phyloP scores from a whole-genome alignment of 1,140 invertebrate genomes.

The Teleopsis dalmanni region DNA sequence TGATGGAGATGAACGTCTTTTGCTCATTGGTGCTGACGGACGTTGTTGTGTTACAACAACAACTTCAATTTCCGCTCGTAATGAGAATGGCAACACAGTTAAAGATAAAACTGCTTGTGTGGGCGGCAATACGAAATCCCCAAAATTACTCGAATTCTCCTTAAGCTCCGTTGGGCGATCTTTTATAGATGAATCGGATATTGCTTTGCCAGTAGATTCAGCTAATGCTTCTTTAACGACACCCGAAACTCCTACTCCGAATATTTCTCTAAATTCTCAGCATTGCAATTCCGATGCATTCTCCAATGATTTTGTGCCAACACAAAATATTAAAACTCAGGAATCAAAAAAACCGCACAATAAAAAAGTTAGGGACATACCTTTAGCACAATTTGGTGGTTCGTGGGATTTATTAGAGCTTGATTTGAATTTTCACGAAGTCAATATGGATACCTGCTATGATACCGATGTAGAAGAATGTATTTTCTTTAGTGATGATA shows the following conservation, averaged over 20 bases:
- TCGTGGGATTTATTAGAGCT: conserved; percentile 42
- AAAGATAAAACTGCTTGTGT: background rate
- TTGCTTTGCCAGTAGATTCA: conserved; percentile 2
- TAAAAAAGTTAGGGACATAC: conserved; percentile 17
- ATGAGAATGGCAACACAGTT: background rate
- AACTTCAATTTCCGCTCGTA: background rate
- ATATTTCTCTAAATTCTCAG: conserved; percentile 50
- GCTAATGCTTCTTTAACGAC: conserved; percentile 45
- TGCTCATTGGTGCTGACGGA: conserved; percentile 6
- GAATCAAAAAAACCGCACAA: background rate
- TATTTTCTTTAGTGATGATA: conserved; percentile 48
- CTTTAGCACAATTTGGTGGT: conserved; percentile 37
- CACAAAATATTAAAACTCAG: conserved; percentile 8
- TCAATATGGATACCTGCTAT: conserved; percentile 41
- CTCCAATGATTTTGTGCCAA: conserved; percentile 40
- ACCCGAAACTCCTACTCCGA: conserved; percentile 52
- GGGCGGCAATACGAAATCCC: background rate
- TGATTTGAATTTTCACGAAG: conserved; percentile 41
- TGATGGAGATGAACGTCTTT: conserved; percentile 5
- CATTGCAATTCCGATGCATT: conserved; percentile 36
- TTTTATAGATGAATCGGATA: conserved; percentile 35
- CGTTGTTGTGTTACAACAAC: conserved; percentile 11
- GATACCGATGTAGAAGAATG: conserved; percentile 52
- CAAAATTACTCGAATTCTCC: conserved; percentile 37
- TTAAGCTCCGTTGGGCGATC: conserved; percentile 41